These are phyloP conservation scores for Blomia tropicalis DNA, from an alignment of 2,888 invertebrate genomes.

Conservation along the genomic window DNA sequence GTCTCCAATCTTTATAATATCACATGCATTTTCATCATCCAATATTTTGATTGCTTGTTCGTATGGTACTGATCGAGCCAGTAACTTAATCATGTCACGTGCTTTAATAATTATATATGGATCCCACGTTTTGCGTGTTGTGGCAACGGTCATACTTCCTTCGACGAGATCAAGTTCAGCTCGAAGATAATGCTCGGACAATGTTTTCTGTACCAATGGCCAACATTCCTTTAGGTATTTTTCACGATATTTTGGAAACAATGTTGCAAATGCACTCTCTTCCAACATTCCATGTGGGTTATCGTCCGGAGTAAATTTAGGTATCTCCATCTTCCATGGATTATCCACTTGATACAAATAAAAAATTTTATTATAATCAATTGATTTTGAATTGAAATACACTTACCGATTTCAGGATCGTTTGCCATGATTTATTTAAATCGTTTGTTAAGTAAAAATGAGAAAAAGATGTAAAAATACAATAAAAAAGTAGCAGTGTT, in stretches of 20 bases:
- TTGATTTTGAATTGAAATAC: background rate
- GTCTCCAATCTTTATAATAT: conserved; percentile 88
- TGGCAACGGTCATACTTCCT: conserved; percentile 81
- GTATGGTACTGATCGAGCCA: conserved; percentile 87
- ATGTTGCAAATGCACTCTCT: conserved; percentile 87
- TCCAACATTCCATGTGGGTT: conserved; percentile 73
- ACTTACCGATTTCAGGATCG: conserved; percentile 5
- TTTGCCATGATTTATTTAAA: background rate
- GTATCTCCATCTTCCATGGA: conserved; percentile 46
- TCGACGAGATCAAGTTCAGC: conserved; percentile 82
- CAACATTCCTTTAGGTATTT: conserved; percentile 85
- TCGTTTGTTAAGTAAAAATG: background rate
- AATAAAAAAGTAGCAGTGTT: no score
- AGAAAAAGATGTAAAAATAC: no score
- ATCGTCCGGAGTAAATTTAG: conserved; percentile 68
- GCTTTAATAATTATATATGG: conserved; percentile 92
- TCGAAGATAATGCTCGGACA: conserved; percentile 58
- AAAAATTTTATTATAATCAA: background rate
- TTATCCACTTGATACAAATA: conserved; percentile 18
- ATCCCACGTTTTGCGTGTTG: conserved; percentile 92
- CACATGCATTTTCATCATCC: conserved; percentile 77
- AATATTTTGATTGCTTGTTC: conserved; percentile 53
- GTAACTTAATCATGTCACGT: conserved; percentile 79
- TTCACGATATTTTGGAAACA: conserved; percentile 94
- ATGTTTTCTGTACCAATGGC: conserved; percentile 74